These are phyloP conservation scores for Fringilla coelebs DNA, from an alignment of 2,797 vertebrate genomes.

Conservation along the genomic window DNA sequence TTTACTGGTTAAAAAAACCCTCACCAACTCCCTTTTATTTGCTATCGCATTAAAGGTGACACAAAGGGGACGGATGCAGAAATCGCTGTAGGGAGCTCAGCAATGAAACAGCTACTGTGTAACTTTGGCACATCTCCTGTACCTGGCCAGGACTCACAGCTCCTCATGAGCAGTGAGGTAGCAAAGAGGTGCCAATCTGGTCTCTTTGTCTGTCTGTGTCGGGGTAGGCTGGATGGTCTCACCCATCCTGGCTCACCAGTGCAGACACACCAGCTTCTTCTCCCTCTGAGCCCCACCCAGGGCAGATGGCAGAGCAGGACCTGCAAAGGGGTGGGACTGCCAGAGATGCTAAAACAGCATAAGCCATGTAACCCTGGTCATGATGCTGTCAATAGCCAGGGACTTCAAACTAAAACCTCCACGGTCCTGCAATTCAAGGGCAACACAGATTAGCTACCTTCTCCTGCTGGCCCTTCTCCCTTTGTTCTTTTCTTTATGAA, in stretches of 20 bases:
- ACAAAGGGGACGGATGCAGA: not conserved
- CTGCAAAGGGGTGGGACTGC: not conserved
- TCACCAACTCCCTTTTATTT: not conserved
- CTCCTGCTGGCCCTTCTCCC: not conserved
- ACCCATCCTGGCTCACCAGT: not conserved
- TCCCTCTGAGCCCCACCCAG: not conserved
- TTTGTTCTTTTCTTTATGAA: not conserved
- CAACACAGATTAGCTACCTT: not conserved
- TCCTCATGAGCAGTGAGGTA: not conserved
- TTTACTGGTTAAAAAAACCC: not conserved
- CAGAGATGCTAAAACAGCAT: not conserved
- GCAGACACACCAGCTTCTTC: not conserved
- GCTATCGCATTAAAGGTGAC: not conserved
- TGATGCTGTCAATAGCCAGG: not conserved
- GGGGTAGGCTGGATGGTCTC: not conserved
- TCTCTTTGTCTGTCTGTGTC: not conserved
- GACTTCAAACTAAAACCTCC: not conserved
- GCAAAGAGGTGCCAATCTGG: not conserved
- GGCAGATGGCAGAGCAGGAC: not conserved
- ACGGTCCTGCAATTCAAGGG: not conserved
- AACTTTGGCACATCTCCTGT: not conserved
- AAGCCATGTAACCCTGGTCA: not conserved
- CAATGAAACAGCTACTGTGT: not conserved
- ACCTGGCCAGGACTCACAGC: not conserved
- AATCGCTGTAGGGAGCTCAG: rapidly evolving